Percentiles rank a stretch among this genome's conserved stretches.
These are phyloP conservation scores for Drosophila quasianomalipes DNA, from an alignment of 2,888 invertebrate genomes.

Conservation along the genomic window DNA sequence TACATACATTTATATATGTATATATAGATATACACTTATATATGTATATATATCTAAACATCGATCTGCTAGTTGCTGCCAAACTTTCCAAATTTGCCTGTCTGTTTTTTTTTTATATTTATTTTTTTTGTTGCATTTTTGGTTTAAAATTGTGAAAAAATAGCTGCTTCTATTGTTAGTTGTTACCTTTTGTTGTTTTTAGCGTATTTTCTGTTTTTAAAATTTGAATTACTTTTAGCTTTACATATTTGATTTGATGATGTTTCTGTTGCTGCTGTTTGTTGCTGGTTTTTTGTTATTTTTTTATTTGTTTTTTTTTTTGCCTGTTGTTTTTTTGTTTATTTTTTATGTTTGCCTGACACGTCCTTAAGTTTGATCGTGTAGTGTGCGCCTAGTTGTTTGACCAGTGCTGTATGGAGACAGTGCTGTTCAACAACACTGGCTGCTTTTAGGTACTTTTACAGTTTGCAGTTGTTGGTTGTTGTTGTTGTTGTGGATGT, in stretches of 20 bases:
- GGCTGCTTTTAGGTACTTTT: slow-evolving; percentile 49
- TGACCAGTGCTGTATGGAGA: slow-evolving; percentile 32
- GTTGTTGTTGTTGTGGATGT: slow-evolving; percentile 32
- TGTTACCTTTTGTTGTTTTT: slow-evolving; percentile 47
- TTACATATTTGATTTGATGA: slow-evolving; percentile 75
- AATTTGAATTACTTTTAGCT: slow-evolving; percentile 62
- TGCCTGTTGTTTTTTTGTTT: slow-evolving; percentile 16
- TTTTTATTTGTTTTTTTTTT: slow-evolving; percentile 9
- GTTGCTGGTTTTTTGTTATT: slow-evolving; percentile 20
- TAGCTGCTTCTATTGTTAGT: slow-evolving; percentile 76
- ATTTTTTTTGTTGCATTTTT: slow-evolving; percentile 28
- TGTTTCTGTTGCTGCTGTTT: slow-evolving; percentile 47
- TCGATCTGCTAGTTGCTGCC: slow-evolving; percentile 23
- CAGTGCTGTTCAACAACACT: slow-evolving; percentile 34
- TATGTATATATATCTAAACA: slow-evolving; percentile 42
- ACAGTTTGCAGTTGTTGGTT: slow-evolving; percentile 46
- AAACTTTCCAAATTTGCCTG: slow-evolving; percentile 36
- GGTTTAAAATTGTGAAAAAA: slow-evolving; percentile 77
- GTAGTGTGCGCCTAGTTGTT: slow-evolving; percentile 55
- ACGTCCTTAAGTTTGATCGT: slow-evolving; percentile 31
- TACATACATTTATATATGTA: slow-evolving; percentile 45
- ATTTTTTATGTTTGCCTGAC: slow-evolving; percentile 18
- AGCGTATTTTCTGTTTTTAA: slow-evolving; percentile 52
- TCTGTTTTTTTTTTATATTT: slow-evolving; percentile 3
- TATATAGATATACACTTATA: slow-evolving; percentile 23